Conservation (phyloP, 2,797 vertebrate genomes). For the Leontopithecus rosalia region DNA sequence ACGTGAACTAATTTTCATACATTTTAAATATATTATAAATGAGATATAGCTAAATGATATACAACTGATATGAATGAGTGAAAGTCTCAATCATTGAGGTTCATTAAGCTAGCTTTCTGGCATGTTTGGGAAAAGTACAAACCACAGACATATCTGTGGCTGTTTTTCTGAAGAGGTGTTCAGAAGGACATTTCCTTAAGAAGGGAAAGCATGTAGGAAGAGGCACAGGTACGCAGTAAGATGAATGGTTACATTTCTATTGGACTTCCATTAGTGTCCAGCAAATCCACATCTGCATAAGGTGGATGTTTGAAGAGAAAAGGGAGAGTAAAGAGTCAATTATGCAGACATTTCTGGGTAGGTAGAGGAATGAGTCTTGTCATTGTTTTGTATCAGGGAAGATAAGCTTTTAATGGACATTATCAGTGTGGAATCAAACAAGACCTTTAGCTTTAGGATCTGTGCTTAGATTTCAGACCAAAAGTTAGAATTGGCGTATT, state of each 20-base stretch:
- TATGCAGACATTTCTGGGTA: neutral
- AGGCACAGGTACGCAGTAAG: neutral
- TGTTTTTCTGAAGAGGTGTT: neutral
- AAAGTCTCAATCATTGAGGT: neutral
- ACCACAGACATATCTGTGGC: neutral
- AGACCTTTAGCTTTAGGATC: neutral
- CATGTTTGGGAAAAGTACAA: neutral
- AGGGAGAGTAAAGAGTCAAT: neutral
- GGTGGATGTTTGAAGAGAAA: neutral
- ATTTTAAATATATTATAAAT: neutral
- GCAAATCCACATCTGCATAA: neutral
- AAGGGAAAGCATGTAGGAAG: neutral
- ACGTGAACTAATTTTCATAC: neutral
- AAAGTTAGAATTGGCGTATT: neutral
- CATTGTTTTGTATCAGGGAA: neutral
- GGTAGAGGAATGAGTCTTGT: neutral
- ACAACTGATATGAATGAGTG: neutral
- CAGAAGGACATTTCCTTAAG: neutral
- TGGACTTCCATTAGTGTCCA: neutral
- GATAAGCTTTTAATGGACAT: neutral
- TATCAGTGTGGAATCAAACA: neutral
- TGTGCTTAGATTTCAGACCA: neutral
- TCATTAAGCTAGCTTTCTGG: neutral
- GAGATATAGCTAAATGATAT: neutral
- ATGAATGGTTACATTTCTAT: neutral